Evolutionary conservation across 2,888 invertebrate species (phyloP).

Genomic region (Aspidapion aeneum): DNA sequence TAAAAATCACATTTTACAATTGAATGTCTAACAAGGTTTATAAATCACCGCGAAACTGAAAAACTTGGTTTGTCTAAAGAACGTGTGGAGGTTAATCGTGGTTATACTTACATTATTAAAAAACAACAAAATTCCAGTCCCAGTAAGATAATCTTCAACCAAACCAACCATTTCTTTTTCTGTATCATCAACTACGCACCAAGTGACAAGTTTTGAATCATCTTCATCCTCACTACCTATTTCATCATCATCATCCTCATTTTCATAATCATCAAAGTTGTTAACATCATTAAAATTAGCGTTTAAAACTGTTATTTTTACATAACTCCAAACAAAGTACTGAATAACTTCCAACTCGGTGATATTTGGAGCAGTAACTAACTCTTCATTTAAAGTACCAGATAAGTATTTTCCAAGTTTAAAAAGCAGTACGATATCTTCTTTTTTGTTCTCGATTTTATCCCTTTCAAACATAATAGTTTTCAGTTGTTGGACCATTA

Average conservation of each 20-base stretch:
- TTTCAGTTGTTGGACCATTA: constrained; percentile 30
- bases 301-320: constrained; percentile 34
- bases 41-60: too few species aligned
- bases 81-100: too few species aligned
- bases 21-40: too few species aligned
- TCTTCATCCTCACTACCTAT: neutral
- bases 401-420: neutral
- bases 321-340: constrained; percentile 40
- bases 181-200: constrained; percentile 25
- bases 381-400: neutral
- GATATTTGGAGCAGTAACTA: neutral
- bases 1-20: too few species aligned
- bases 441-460: neutral
- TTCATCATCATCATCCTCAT: constrained; percentile 14
- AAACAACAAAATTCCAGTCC: constrained; percentile 42
- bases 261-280: constrained; percentile 22
- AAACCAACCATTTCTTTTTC: constrained; percentile 39
- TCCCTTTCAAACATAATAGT: constrained; percentile 32
- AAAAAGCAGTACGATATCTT: neutral
- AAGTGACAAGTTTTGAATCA: neutral
- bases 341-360: constrained; percentile 31
- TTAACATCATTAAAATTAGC: constrained; percentile 29
- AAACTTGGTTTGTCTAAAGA: too few species aligned
- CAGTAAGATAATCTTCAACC: constrained; percentile 42
- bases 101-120: constrained; percentile 47